Evolutionary conservation across 2,113 vertebrate genomes (phyloP), one percentile per base, ranked within the genome.

Genomic region (Phaetusa simplex): DNA sequence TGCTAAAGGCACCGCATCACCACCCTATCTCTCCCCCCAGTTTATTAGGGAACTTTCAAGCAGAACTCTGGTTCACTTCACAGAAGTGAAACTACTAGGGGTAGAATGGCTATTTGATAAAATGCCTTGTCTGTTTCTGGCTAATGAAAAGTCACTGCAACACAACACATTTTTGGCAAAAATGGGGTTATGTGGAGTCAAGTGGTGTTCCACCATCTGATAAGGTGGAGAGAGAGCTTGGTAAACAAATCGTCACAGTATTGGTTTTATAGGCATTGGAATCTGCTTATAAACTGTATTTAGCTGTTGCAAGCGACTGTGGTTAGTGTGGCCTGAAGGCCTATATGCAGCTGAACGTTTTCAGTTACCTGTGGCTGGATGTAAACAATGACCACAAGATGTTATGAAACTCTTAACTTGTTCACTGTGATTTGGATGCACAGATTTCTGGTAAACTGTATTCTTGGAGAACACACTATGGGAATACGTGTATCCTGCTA

Each of bases 71-170:
- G 7, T 55, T 56, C 67, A 71, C 40, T 13, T 52, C 43, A 32
- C 49, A 47, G 69, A 95, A 89, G 64, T 94, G 91, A 94, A 96
- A 91, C 55, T 50, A 14, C 7, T 14, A 61, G 34, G 16, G 47
- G 4, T 2, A 58, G 34, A 88, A 53, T 0, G 24, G 53, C 20
- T n/a, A 38, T 9, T 61, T 66, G 45, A 42, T 22, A 34, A 87
- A 85, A 59, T 8, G 10, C 23, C 30, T 70, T 23, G 4, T 45
- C 24, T 74, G 23, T 32, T 64, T 22, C 23, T 66, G 49, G 16
- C 32, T 38, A 53, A 23, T 32, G n/a, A 52, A 49, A 82, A 45
- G 27, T 30, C 55, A 34, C 30, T 59, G 36, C 69, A 79, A 18
- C 11, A 23, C 47, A 64, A 45, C 3, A 2, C 2, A 2, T 12